A percentile compares a stretch with the other conserved stretches of the same genome.
These are phyloP conservation scores for Subanguina moxae DNA, from an alignment of 1,140 invertebrate genomes.

Conservation along the genomic window DNA sequence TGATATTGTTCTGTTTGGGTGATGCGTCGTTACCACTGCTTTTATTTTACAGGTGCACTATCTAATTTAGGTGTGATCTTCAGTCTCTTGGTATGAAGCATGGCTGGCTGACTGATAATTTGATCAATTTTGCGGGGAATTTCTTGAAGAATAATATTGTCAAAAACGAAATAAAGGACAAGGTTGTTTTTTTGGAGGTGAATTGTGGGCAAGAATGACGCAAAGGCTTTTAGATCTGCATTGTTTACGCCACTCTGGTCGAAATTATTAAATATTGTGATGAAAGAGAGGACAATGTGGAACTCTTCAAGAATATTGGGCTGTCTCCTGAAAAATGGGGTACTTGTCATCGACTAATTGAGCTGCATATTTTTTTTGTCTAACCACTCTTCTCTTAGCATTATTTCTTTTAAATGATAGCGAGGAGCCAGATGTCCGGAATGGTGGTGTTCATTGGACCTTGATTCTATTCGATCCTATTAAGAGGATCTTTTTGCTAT, in stretches of 20 bases:
- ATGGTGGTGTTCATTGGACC: not conserved
- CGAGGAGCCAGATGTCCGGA: not conserved
- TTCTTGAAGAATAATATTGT: conserved; percentile 10
- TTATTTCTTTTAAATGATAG: conserved; percentile 9
- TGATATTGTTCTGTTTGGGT: conserved; percentile 10
- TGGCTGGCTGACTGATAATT: conserved; percentile 13
- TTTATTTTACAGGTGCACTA: not conserved
- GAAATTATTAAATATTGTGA: conserved; percentile 10
- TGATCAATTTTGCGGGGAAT: conserved; percentile 1
- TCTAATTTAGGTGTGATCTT: not conserved
- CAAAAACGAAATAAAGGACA: not conserved
- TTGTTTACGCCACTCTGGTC: conserved; percentile 6
- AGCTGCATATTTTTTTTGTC: too few relatives aligned
- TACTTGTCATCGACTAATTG: too few relatives aligned
- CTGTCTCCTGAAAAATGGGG: conserved; percentile 6
- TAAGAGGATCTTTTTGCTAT: not conserved
- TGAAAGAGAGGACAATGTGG: not conserved
- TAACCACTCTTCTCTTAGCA: too few relatives aligned
- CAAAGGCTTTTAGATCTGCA: conserved; percentile 6
- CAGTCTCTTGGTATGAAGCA: not conserved
- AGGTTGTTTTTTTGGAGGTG: not conserved
- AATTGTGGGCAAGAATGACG: not conserved
- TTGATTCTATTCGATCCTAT: conserved; percentile 7
- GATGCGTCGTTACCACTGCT: not conserved
- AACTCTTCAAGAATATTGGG: conserved; percentile 5